phyloP scores from a whole-genome alignment of 92 coral and sea anemone species.

The Virgularia gustaviana region DNA sequence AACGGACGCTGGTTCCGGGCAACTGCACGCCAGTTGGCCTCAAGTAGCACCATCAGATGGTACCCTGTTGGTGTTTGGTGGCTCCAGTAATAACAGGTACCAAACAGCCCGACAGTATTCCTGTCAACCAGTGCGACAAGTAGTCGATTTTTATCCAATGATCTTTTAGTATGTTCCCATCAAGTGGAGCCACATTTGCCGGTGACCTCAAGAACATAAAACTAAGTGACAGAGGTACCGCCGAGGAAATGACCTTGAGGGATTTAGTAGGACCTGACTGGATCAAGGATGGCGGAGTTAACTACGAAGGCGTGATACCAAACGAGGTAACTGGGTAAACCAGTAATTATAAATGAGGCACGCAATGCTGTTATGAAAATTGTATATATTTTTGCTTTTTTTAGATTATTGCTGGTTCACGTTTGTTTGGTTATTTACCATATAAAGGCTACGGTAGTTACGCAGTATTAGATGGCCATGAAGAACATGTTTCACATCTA shows the following conservation, averaged over 20 bases:
- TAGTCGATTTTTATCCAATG: neutral
- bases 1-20: slow-evolving; percentile 49
- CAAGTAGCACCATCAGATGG: slow-evolving; percentile 47
- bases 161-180: neutral
- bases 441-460: slow-evolving; percentile 52
- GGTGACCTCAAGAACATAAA: slow-evolving; percentile 69
- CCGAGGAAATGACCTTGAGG: neutral
- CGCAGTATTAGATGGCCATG: slow-evolving; percentile 36
- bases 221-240: slow-evolving; percentile 29
- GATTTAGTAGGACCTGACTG: slow-evolving; percentile 18
- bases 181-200: slow-evolving; percentile 59
- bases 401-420: too few species aligned
- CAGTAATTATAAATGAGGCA: neutral
- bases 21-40: slow-evolving; percentile 9
- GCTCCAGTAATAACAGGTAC: slow-evolving; percentile 58
- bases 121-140: neutral
- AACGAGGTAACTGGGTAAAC: slow-evolving; percentile 50
- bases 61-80: slow-evolving; percentile 58
- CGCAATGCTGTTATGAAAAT: neutral
- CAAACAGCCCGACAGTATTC: neutral
- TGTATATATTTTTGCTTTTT: too few species aligned
- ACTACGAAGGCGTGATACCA: slow-evolving; percentile 50
- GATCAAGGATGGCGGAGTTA: slow-evolving; percentile 46
- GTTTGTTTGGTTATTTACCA: slow-evolving; percentile 74
- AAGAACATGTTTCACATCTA: slow-evolving; percentile 35